Conservation (phyloP, 2,888 invertebrate genomes). For the Tipula lateralis region DNA sequence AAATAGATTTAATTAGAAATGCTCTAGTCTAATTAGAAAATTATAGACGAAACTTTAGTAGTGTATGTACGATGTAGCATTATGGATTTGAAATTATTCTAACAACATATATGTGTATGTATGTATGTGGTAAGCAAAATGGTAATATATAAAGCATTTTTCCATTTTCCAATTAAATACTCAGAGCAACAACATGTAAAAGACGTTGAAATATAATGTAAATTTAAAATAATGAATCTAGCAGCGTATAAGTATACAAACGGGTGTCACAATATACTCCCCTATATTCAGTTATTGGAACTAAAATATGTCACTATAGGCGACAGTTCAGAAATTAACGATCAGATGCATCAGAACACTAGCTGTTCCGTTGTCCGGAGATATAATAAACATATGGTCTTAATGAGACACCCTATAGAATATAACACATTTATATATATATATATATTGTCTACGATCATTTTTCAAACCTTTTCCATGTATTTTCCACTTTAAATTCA, state of each 20-base stretch:
- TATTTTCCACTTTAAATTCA: slow-evolving; percentile 19
- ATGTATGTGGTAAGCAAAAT: background rate
- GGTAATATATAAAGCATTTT: background rate
- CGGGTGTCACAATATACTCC: background rate
- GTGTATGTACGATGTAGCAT: background rate
- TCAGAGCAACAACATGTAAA: background rate
- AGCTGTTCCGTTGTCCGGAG: too few species aligned
- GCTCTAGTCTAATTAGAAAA: background rate
- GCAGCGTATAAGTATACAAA: background rate
- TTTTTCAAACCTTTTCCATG: background rate
- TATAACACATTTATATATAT: background rate
- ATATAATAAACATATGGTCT: too few species aligned
- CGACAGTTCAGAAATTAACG: too few species aligned
- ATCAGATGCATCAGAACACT: too few species aligned
- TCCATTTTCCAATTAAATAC: background rate
- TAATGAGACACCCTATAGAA: background rate
- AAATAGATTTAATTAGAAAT: background rate
- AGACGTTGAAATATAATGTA: background rate
- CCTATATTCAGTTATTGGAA: too few species aligned
- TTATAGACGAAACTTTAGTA: background rate
- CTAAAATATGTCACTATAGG: too few species aligned
- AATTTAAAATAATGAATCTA: background rate
- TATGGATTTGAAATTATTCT: background rate
- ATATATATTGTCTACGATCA: background rate
- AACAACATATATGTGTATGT: background rate